Evolutionary conservation across 2,888 invertebrate genomes (phyloP).

Genomic region (Yponomeuta cagnagella): DNA sequence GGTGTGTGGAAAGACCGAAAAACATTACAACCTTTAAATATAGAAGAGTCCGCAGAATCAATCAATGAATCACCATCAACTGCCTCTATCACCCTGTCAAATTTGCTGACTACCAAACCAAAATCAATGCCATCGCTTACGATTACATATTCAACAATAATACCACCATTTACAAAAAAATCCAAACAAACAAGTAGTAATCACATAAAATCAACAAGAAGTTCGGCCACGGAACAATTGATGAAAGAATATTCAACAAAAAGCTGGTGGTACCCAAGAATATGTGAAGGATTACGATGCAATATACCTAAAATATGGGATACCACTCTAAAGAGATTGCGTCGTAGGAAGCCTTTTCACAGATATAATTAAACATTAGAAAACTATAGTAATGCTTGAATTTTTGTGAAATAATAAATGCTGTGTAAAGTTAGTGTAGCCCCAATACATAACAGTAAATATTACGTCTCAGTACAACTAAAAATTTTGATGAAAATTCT

Average conservation of each 20-base stretch:
- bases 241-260: not conserved
- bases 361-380: not conserved
- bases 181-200: not conserved
- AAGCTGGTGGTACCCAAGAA: not conserved
- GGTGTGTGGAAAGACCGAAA: not conserved
- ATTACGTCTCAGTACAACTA: not conserved
- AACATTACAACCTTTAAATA: not conserved
- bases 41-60: not conserved
- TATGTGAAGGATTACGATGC: not conserved
- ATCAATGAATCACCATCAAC: not conserved
- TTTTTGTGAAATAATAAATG: too few species aligned
- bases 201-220: not conserved
- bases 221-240: not conserved
- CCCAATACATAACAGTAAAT: too few species aligned
- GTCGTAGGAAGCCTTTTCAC: not conserved
- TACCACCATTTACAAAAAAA: not conserved
- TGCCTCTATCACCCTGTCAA: too few species aligned
- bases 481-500: not conserved
- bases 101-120: too few species aligned
- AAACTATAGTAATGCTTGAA: not conserved
- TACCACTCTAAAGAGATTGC: slow-evolving; percentile 18
- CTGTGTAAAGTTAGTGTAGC: too few species aligned
- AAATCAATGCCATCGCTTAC: not conserved
- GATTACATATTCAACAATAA: not conserved
- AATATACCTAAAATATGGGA: slow-evolving; percentile 13